Base-by-base conservation (phyloP, 2,113 vertebrate species). In the Blennius ocellaris region DNA sequence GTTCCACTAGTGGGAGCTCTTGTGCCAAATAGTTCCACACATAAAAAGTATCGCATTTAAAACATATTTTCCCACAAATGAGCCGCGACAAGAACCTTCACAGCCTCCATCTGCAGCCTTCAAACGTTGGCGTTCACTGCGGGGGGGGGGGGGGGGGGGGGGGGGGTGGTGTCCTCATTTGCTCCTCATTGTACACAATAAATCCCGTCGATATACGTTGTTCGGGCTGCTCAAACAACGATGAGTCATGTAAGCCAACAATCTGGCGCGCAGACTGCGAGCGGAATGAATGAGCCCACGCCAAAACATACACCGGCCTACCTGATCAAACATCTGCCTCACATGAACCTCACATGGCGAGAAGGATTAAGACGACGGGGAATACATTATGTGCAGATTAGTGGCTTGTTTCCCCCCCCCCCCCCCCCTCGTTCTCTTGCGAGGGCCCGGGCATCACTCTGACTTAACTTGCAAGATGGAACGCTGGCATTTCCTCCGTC, bases 161-260 rank as follows among this genome's bases (percentile, higher is more conserved):
- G n/a, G n/a, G n/a, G n/a, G n/a, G n/a, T n/a, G n/a, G n/a, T n/a
- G n/a, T n/a, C n/a, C n/a, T n/a, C n/a, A n/a, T n/a, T n/a, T n/a
- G n/a, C n/a, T 59, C 41, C 15, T 57, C 65, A 21, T 5, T 36
- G 39, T 11, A 55, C 16, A 30, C 44, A n/a, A 11, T 21, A 57
- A 58, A 81, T 71, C 57, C 57, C 53, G 6, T 55, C 40, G 17
- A 51, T 78, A 41, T 44, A 40, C 57, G 54, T 53, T 51, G 66
- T 62, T 50, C 11, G 72, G 10, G 37, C 50, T 83, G 66, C 44
- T 81, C 80, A 87, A 87, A 87, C 84, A 85, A 83, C n/a, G 73
- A 71, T 87, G 87, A 91, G 71, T 89, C 79, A 90, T 76, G 48
- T 68, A 57, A 86, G 41, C 74, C 56, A 90, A 88, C 76, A 85